A percentile compares a stretch with the other conserved stretches of the same genome.
phyloP scores from a whole-genome alignment of 2,888 invertebrate genomes.

The Nematopogon swammerdamellus region DNA sequence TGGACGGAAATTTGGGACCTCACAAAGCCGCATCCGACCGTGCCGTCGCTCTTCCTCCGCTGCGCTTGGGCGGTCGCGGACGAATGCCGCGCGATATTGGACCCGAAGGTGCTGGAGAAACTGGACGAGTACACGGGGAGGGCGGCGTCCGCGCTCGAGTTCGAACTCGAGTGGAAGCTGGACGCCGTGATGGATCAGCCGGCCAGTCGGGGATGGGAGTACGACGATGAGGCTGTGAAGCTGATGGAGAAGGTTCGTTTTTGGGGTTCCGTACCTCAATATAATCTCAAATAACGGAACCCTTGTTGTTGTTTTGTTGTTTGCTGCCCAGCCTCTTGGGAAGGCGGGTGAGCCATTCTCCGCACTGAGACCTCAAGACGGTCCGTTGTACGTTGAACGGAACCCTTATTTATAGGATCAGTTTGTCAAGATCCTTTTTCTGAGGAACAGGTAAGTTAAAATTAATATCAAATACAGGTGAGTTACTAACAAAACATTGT shows the following conservation, averaged over 20 bases:
- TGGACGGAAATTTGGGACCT: neutral
- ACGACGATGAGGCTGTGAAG: neutral
- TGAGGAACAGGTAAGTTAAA: too few species aligned
- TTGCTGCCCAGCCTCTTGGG: too few species aligned
- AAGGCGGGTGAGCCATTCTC: too few species aligned
- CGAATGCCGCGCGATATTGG: neutral
- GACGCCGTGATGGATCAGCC: neutral
- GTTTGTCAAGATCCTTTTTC: too few species aligned
- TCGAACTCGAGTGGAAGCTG: neutral
- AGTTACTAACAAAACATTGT: too few species aligned
- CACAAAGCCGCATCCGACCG: neutral
- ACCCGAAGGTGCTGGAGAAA: neutral
- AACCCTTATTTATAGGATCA: too few species aligned
- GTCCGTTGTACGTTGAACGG: too few species aligned
- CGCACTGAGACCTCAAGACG: too few species aligned
- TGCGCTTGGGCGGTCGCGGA: neutral
- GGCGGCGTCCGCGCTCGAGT: neutral
- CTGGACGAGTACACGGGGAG: neutral
- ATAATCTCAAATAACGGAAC: neutral
- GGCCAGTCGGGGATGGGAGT: neutral
- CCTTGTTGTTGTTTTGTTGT: too few species aligned
- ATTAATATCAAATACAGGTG: too few species aligned
- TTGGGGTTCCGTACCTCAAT: neutral
- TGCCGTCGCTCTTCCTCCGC: neutral
- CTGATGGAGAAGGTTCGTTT: constrained; percentile 5